Evolutionary conservation across 2,888 invertebrate genomes (phyloP).

Genomic region (Icerya purchasi): DNA sequence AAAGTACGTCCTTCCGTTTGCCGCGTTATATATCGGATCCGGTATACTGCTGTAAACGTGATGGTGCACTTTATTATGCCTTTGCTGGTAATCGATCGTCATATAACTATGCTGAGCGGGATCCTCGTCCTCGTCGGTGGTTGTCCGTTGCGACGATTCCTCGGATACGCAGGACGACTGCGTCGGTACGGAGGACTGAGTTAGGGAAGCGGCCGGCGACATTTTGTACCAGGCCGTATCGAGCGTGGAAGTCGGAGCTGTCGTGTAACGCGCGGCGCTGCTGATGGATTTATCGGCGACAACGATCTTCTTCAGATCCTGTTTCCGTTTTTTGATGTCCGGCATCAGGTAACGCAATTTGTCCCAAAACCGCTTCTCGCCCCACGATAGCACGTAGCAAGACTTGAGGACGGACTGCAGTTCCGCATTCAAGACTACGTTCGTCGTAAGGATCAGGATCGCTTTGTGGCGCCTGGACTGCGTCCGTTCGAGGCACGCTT

Average conservation of each 20-base stretch:
- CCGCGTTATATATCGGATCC: conserved; percentile 19
- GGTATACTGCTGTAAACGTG: conserved; percentile 23
- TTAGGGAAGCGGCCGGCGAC: conserved; percentile 22
- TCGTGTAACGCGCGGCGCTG: conserved; percentile 39
- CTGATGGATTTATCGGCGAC: conserved; percentile 21
- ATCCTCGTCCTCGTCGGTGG: conserved; percentile 34
- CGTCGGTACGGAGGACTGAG: conserved; percentile 20
- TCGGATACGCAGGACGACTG: conserved; percentile 22
- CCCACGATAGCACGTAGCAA: conserved; percentile 33
- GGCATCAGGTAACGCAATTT: conserved; percentile 53
- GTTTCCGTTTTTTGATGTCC: conserved; percentile 32
- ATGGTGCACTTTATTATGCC: conserved; percentile 15
- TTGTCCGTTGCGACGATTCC: conserved; percentile 28
- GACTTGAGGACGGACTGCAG: conserved; percentile 48
- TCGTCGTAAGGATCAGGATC: conserved; percentile 27
- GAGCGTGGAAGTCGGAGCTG: conserved; percentile 39
- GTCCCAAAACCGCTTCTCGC: conserved; percentile 67
- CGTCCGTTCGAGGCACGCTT: conserved; percentile 40
- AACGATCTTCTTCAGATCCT: conserved; percentile 27
- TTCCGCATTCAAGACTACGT: conserved; percentile 52
- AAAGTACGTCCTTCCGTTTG: conserved; percentile 21
- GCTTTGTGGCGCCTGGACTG: conserved; percentile 35
- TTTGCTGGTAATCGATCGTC: conserved; percentile 32
- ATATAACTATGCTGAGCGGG: conserved; percentile 46
- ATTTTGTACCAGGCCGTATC: conserved; percentile 36